phyloP scores from a whole-genome alignment of 2,888 invertebrate genomes.

The Diaphora mendica region DNA sequence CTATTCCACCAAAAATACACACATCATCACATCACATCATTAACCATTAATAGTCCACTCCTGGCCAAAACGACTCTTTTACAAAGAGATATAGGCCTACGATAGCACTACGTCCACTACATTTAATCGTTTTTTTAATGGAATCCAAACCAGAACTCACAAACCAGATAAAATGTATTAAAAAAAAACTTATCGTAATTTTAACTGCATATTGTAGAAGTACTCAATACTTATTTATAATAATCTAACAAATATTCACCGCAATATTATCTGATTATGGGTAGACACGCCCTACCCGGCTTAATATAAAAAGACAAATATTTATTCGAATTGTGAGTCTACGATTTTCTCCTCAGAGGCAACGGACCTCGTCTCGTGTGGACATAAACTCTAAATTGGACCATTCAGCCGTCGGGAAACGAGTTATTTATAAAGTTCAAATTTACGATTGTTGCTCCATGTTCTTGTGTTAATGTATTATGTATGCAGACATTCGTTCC shows the following conservation, averaged over 20 bases:
- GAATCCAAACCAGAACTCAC: neutral
- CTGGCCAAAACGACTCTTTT: no score
- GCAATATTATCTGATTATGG: conserved; percentile 46
- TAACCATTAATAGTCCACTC: no score
- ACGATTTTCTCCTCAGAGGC: conserved; percentile 31
- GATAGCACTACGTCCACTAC: no score
- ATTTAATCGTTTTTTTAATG: neutral
- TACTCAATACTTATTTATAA: conserved; percentile 29
- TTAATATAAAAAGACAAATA: conserved; percentile 51
- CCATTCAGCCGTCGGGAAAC: conserved; percentile 35
- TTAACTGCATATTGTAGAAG: neutral
- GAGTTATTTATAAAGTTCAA: conserved; percentile 42
- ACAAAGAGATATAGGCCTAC: no score
- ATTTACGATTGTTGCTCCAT: conserved; percentile 36
- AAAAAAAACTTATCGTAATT: neutral
- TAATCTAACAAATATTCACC: conserved; percentile 33
- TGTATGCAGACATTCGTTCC: conserved; percentile 21
- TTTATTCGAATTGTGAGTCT: conserved; percentile 46
- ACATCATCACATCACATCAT: neutral
- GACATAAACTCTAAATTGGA: conserved; percentile 46
- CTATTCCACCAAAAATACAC: neutral
- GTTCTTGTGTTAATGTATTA: conserved; percentile 38
- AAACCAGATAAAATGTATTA: neutral
- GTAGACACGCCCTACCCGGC: conserved; percentile 45
- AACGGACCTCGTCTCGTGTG: conserved; percentile 17